phyloP scores from a whole-genome alignment of 2,113 vertebrate genomes.

The Austrofundulus limnaeus region DNA sequence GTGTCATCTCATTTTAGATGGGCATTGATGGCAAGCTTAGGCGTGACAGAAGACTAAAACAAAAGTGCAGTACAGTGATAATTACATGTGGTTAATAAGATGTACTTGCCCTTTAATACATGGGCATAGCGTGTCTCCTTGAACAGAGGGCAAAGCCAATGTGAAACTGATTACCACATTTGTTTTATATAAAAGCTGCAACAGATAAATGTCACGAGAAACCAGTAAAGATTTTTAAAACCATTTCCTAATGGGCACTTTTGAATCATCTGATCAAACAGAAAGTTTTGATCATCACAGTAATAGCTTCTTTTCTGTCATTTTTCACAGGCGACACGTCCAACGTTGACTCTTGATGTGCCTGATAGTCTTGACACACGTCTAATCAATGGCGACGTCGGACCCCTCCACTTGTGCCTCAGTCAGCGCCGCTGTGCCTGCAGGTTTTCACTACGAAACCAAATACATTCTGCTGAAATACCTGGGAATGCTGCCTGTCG shows the following conservation, averaged over 20 bases:
- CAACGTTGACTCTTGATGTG: constrained; percentile 58
- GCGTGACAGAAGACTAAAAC: background rate
- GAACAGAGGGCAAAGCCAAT: background rate
- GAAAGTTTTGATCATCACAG: background rate
- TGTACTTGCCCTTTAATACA: background rate
- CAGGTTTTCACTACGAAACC: constrained; percentile 93
- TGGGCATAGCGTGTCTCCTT: background rate
- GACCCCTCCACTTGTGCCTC: constrained; percentile 60
- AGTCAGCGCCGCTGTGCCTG: constrained; percentile 78
- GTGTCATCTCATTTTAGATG: background rate
- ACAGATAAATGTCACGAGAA: background rate
- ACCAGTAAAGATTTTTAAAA: background rate
- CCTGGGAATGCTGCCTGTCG: constrained; percentile 82
- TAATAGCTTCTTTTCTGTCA: background rate
- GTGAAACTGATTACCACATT: background rate
- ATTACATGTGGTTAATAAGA: background rate
- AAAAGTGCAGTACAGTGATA: background rate
- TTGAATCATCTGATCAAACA: background rate
- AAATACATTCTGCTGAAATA: constrained; percentile 92
- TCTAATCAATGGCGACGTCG: constrained; percentile 73
- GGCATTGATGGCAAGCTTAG: background rate
- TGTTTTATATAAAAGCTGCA: constrained; percentile 6
- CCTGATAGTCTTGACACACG: constrained; percentile 58
- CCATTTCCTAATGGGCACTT: background rate
- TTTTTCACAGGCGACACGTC: constrained; percentile 52